Percentiles rank a stretch among this genome's conserved stretches.
These are phyloP conservation scores for Chelonia mydas DNA, from an alignment of 2,797 vertebrate genomes.

Conservation along the genomic window DNA sequence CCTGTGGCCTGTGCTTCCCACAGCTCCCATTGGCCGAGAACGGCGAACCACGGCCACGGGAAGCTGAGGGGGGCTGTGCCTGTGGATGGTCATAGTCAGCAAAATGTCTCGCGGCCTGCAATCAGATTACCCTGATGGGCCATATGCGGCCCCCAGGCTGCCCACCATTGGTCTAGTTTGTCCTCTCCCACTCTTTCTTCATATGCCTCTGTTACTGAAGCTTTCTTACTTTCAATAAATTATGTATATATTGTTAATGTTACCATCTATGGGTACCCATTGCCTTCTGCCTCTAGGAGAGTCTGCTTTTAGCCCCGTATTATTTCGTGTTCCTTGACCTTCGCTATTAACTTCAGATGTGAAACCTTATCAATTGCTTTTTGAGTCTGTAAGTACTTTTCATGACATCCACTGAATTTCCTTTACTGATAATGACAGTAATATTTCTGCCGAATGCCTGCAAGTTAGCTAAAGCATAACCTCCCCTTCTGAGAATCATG, in stretches of 20 bases:
- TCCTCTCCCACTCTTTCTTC: not conserved
- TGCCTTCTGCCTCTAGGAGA: constrained; percentile 8
- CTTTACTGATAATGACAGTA: not conserved
- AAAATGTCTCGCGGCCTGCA: no score
- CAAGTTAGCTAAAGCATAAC: not conserved
- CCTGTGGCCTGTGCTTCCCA: no score
- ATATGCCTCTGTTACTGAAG: not conserved
- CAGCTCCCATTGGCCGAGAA: no score
- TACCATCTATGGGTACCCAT: constrained; percentile 39
- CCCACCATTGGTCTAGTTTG: not conserved
- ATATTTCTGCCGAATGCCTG: not conserved
- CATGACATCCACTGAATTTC: not conserved
- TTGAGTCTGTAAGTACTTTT: not conserved
- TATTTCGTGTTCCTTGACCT: not conserved
- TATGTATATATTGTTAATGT: constrained; percentile 19
- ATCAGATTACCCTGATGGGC: no score
- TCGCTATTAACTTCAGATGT: not conserved
- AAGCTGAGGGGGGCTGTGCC: no score
- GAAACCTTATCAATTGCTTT: not conserved
- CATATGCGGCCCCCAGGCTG: no score
- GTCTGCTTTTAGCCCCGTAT: not conserved
- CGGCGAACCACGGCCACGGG: no score
- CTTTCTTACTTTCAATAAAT: constrained; percentile 28
- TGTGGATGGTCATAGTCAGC: no score
- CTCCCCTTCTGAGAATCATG: not conserved